Percentiles rank a stretch among this genome's conserved stretches.
Conservation (phyloP, 2,113 vertebrate genomes). For the Siniperca knerii region DNA sequence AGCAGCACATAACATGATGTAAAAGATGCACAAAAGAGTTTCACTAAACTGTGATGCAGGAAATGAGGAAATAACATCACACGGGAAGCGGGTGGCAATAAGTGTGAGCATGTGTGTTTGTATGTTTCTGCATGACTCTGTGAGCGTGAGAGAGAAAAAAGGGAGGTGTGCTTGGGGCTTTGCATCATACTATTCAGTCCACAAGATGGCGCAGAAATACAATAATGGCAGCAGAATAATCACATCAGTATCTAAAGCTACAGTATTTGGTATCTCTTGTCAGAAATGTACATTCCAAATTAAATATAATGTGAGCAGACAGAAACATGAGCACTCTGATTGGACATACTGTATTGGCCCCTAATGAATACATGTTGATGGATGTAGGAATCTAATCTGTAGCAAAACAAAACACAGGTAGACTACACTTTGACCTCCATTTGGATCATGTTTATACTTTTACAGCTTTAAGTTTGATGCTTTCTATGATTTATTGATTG, state of each 20-base stretch:
- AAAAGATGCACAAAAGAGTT: slow-evolving; percentile 2
- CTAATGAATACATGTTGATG: not conserved
- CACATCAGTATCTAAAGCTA: not conserved
- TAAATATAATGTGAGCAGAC: not conserved
- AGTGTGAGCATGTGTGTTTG: not conserved
- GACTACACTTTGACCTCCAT: not conserved
- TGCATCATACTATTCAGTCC: slow-evolving; percentile 22
- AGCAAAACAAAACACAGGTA: not conserved
- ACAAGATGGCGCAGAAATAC: slow-evolving; percentile 53
- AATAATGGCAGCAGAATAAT: not conserved
- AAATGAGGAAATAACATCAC: slow-evolving; percentile 19
- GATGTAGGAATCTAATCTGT: not conserved
- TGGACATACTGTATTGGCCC: not conserved
- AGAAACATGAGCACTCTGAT: not conserved
- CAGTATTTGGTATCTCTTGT: not conserved
- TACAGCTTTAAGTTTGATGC: not conserved
- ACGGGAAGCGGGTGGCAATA: not conserved
- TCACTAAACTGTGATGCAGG: slow-evolving; percentile 7
- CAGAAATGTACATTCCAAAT: not conserved
- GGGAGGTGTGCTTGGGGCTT: not conserved
- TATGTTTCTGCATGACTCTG: slow-evolving; percentile 5
- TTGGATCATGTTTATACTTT: not conserved
- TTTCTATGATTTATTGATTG: not conserved
- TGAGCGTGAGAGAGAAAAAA: not conserved
- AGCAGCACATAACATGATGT: not conserved